Percentiles rank a stretch among this genome's conserved stretches.
These are phyloP conservation scores for Manacus vitellinus DNA, from an alignment of 2,113 vertebrate genomes.

Conservation along the genomic window DNA sequence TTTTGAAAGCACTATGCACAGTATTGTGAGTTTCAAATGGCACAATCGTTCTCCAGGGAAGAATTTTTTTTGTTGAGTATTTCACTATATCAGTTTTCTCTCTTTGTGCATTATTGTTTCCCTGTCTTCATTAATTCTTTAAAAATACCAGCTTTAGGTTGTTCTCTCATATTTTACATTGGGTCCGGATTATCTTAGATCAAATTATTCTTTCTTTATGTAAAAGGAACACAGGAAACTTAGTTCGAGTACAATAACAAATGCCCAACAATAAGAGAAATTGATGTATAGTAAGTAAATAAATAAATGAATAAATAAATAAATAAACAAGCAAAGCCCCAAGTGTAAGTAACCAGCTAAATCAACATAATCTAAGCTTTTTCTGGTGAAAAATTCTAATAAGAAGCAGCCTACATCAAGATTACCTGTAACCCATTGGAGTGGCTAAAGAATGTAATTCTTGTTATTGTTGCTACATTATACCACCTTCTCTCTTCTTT, in stretches of 20 bases:
- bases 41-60: neutral
- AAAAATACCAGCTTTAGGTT: neutral
- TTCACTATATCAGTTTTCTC: neutral
- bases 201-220: neutral
- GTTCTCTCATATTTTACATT: neutral
- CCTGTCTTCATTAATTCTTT: neutral
- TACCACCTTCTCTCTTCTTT: neutral
- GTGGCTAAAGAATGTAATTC: neutral
- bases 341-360: neutral
- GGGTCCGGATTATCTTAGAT: neutral
- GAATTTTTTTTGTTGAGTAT: neutral
- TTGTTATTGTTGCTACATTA: neutral
- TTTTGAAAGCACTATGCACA: neutral
- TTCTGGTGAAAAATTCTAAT: neutral
- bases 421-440: neutral
- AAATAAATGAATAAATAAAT: neutral
- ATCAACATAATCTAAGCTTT: neutral
- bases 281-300: neutral
- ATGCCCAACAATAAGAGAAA: neutral
- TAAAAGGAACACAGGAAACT: neutral
- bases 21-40: neutral
- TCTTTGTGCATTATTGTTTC: neutral
- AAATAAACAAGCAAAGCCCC: neutral
- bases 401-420: neutral
- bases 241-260: neutral